phyloP scores from a whole-genome alignment of 2,888 invertebrate species.

The Lissocephala sabroskyi region DNA sequence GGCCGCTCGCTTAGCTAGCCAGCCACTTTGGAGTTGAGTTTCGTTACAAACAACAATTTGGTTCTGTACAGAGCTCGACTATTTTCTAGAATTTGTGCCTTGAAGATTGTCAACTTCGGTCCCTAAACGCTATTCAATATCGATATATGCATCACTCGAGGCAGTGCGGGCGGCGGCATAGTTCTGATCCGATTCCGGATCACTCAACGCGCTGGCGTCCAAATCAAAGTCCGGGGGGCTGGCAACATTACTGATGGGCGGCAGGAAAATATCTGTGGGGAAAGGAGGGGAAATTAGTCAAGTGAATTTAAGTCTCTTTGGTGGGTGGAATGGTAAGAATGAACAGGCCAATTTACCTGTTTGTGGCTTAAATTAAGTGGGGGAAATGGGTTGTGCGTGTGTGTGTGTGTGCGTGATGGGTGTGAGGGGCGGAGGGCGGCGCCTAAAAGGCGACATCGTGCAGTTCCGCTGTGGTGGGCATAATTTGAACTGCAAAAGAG shows the following conservation, averaged over 20 bases:
- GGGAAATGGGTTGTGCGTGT: slow-evolving; percentile 11
- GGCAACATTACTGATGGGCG: too few species aligned
- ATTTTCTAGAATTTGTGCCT: not conserved
- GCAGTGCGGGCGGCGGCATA: not conserved
- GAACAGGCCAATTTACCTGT: slow-evolving; percentile 45
- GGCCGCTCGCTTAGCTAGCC: slow-evolving; percentile 50
- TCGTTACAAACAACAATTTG: not conserved
- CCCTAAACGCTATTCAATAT: slow-evolving; percentile 37
- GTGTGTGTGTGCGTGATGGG: slow-evolving; percentile 21
- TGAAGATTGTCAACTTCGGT: too few species aligned
- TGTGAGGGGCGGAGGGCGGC: slow-evolving; percentile 7
- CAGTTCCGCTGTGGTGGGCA: slow-evolving; percentile 67
- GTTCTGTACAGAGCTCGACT: not conserved
- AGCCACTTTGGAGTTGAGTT: slow-evolving; percentile 55
- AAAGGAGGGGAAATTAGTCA: too few species aligned
- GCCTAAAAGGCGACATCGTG: slow-evolving; percentile 69
- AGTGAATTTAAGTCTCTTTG: too few species aligned
- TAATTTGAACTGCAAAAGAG: slow-evolving; percentile 69
- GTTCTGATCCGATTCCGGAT: slow-evolving; percentile 60
- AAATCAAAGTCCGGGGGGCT: slow-evolving; percentile 35
- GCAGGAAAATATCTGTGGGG: too few species aligned
- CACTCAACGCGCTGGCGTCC: slow-evolving; percentile 54
- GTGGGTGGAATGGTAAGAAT: too few species aligned
- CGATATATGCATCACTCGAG: slow-evolving; percentile 37
- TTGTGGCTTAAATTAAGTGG: slow-evolving; percentile 4